A percentile compares a stretch with the other conserved stretches of the same genome.
These are phyloP conservation scores for Chloroceryle inda DNA, from an alignment of 2,797 vertebrate species.

Conservation along the genomic window DNA sequence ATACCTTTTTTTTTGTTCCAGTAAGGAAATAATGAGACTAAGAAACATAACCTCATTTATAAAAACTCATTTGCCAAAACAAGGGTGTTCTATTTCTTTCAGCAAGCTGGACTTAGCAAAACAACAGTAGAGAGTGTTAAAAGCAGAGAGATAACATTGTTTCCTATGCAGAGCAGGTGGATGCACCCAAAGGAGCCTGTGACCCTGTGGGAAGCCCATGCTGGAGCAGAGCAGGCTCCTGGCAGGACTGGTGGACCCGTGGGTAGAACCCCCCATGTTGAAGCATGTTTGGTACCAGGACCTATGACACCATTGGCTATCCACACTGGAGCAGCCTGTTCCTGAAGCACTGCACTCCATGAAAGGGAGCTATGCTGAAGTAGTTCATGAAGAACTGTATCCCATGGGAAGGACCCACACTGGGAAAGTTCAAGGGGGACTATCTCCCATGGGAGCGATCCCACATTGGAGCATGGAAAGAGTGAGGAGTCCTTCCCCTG, in stretches of 20 bases:
- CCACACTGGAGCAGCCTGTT: not conserved
- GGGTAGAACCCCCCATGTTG: not conserved
- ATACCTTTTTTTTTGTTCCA: slow-evolving; percentile 6
- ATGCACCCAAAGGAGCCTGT: not conserved
- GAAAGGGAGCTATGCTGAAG: not conserved
- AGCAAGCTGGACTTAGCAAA: not conserved
- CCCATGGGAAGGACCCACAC: not conserved
- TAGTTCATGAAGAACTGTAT: not conserved
- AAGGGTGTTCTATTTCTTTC: not conserved
- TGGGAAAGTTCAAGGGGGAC: not conserved
- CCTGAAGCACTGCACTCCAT: not conserved
- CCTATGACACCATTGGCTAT: not conserved
- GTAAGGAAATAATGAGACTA: slow-evolving; percentile 58
- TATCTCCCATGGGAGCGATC: not conserved
- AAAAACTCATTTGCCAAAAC: not conserved
- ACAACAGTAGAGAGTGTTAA: not conserved
- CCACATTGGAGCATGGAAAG: not conserved
- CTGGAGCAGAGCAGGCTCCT: not conserved
- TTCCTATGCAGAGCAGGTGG: not conserved
- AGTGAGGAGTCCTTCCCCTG: not conserved
- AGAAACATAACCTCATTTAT: slow-evolving; percentile 33
- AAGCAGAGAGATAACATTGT: not conserved
- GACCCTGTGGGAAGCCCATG: not conserved
- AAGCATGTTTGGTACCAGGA: not conserved
- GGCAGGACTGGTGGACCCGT: not conserved